These are phyloP conservation scores for Cerastoderma edule DNA, from an alignment of 2,888 invertebrate species.

Conservation along the genomic window DNA sequence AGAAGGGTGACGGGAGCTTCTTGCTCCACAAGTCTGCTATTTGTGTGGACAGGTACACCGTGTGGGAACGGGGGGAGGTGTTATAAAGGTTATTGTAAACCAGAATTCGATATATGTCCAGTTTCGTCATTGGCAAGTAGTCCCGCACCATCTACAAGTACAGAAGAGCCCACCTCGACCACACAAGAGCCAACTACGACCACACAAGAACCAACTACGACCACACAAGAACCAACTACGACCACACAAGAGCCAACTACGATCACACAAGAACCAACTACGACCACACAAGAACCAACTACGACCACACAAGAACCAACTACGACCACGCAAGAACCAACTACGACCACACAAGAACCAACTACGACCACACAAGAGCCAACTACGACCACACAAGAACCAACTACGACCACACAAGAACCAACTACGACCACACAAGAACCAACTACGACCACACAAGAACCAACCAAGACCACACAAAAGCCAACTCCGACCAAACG, in stretches of 20 bases:
- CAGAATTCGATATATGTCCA: conserved; percentile 8
- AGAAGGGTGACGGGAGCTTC: background rate
- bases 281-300: too few relatives aligned
- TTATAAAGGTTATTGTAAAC: background rate
- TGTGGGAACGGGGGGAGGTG: conserved; percentile 3
- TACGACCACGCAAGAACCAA: too few relatives aligned
- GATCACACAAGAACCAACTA: background rate
- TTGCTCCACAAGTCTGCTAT: background rate
- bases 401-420: too few relatives aligned
- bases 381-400: too few relatives aligned
- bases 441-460: too few relatives aligned
- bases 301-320: too few relatives aligned
- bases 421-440: too few relatives aligned
- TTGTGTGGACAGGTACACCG: conserved; percentile 23
- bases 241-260: background rate
- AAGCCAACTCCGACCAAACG: too few relatives aligned
- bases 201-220: background rate
- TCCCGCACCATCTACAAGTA: background rate
- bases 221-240: background rate
- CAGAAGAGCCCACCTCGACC: background rate
- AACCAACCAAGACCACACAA: too few relatives aligned
- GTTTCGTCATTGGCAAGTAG: background rate
- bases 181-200: background rate
- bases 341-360: too few relatives aligned
- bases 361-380: too few relatives aligned